phyloP scores from a whole-genome alignment of 2,797 vertebrate genomes.

The Halcyon smyrnensis region DNA sequence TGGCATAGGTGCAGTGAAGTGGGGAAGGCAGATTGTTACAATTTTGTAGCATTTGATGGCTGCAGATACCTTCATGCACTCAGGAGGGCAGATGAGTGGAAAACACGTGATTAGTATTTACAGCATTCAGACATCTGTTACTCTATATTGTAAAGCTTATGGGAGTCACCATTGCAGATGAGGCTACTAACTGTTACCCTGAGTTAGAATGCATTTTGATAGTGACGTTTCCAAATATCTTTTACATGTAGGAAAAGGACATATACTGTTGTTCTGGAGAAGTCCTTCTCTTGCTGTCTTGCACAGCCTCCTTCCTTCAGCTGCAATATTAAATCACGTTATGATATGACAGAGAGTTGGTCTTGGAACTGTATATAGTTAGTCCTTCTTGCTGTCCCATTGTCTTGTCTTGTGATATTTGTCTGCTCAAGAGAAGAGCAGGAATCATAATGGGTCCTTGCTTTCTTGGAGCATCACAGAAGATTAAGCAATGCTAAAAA shows the following conservation, averaged over 20 bases:
- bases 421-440: not conserved
- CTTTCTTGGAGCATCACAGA: not conserved
- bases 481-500: not conserved
- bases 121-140: not conserved
- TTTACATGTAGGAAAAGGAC: not conserved
- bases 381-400: not conserved
- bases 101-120: constrained; percentile 31
- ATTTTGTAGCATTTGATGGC: not conserved
- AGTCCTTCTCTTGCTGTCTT: not conserved
- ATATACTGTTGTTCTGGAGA: not conserved
- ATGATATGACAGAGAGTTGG: not conserved
- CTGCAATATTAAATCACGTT: not conserved
- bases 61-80: not conserved
- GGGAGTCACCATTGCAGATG: not conserved
- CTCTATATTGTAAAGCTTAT: not conserved
- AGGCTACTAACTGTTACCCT: not conserved
- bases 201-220: not conserved
- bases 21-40: not conserved
- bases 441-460: not conserved
- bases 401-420: not conserved
- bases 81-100: not conserved
- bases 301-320: not conserved
- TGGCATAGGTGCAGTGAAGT: not conserved
- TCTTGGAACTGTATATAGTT: not conserved
- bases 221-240: not conserved